These are phyloP conservation scores for Pheosia gnoma DNA, from an alignment of 2,888 invertebrate species.

Conservation along the genomic window DNA sequence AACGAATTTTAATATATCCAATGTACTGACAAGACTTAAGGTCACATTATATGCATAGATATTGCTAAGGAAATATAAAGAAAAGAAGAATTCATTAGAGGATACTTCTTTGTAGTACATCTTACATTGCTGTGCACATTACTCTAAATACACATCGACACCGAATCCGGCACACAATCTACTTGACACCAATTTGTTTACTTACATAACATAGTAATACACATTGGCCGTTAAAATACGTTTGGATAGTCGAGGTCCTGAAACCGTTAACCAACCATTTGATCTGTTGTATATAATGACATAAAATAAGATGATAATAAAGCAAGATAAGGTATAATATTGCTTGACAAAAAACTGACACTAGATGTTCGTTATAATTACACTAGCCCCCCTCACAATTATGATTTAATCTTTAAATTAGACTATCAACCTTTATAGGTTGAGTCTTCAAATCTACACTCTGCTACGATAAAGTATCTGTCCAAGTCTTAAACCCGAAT, in stretches of 20 bases:
- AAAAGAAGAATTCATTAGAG: background rate
- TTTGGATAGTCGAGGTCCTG: constrained; percentile 81
- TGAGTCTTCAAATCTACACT: no score
- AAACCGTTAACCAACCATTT: constrained; percentile 72
- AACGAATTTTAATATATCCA: no score
- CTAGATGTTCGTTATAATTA: no score
- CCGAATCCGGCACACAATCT: constrained; percentile 39
- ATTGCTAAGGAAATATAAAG: background rate
- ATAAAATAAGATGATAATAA: background rate
- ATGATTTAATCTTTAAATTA: no score
- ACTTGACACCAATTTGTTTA: constrained; percentile 55
- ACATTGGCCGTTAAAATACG: constrained; percentile 71
- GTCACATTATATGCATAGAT: no score
- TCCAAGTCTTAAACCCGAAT: no score
- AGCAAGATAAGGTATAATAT: background rate
- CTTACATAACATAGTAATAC: constrained; percentile 59
- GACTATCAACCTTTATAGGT: no score
- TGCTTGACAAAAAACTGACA: no score
- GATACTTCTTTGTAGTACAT: constrained; percentile 13
- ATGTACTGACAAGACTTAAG: no score
- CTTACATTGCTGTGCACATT: constrained; percentile 20
- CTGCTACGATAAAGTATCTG: no score
- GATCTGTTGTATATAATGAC: constrained; percentile 58
- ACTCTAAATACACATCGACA: constrained; percentile 13
- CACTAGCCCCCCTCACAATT: no score